Base-by-base conservation (phyloP, 2,888 invertebrate species). In the Xiphydria camelus region DNA sequence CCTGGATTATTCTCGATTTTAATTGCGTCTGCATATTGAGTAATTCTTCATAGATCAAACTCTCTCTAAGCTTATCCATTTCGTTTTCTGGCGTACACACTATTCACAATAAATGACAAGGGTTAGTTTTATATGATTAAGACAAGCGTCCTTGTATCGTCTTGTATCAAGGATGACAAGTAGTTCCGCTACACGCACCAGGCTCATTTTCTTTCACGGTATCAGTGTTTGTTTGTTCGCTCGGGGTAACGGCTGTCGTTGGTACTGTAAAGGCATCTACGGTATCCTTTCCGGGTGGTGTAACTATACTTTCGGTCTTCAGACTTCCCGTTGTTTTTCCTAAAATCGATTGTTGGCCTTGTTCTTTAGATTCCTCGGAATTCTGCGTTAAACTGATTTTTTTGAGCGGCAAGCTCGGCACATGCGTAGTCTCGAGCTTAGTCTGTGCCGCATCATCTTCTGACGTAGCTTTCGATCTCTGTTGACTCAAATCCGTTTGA, bases 1-100 rank as follows among this genome's bases (percentile, higher is more conserved):
- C 91, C 0, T 82, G 81, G 63, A 84, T 83, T 41, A 91, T 88
- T 64, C 86, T 83, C 1, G 83, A 82, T 65, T 85, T 83, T 7
- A 91, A 73, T 34, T 85, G 78, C 1, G 84, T 82, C 54, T 88
- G 87, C 61, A 91, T 78, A 51, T 83, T 83, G 19, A 87, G 70
- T 18, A 81, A 61, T 64, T 81, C 81, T 47, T 78, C 77, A 35
- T 77, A 75, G 41, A 75, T 67, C 19, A 75, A 59, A 46, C 50
- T 66, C 29, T 75, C 74, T 21, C 66, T 65, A 1, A 75, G 49
- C 45, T 61, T 69, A 15, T 72, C 70, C 18, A 68, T 51, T 22
- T 58, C 59, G 50, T 66, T 56, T 33, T 73, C 67, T 10, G 55
- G 56, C 32, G 57, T 53, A 4, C 59, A 47, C 6, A n/a, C n/a